Evolutionary conservation across 1,140 invertebrate genomes (phyloP), one percentile per base, ranked within the genome.

Genomic region (Dreissena rostriformis): DNA sequence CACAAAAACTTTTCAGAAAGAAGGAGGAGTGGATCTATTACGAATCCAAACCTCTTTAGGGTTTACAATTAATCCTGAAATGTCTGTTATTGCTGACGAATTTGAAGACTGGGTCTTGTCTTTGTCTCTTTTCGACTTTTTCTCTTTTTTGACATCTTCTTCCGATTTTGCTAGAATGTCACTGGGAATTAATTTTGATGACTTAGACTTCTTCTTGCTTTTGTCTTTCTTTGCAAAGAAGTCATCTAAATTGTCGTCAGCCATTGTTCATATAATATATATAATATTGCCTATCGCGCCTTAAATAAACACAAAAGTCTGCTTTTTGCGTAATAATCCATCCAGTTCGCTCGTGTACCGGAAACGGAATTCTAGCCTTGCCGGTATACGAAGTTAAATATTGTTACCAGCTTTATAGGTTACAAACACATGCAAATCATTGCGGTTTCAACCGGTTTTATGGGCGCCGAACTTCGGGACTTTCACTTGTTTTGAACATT

Each of bases 201-300:
- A 86, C 68, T 90, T 92, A 6, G 83, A 86, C 86, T 92, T 92
- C 89, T 91, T 92, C 83, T 91, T 91, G 71, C 86, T 91, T 84
- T 91, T 92, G 82, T 92, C 91, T 84, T 92, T 92, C 82, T 92
- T 91, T 55, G 91, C 91, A 67, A 92, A 92, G 72, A 92, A 92
- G 86, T 92, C 91, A 77, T 92, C 91, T 75, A 92, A 87, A 90
- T 90, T 91, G 71, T 72, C 63, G 67, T 90, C 89, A 53, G 81
- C 85, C 88, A 89, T 87, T 79, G 26, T 86, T 52, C 55, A 65
- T 5, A n/a, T 29, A n/a, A 57, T 12, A 1, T 75, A 15, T 57
- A 61, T 53, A 15, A 53, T 57, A 39, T 17, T 39, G 24, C 29
- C 10, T 24, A 65, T 5, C 17, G 52, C 14, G 26, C 10, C 70